Conservation (phyloP, 2,113 vertebrate genomes). For the Brachypodius melanocephalos region DNA sequence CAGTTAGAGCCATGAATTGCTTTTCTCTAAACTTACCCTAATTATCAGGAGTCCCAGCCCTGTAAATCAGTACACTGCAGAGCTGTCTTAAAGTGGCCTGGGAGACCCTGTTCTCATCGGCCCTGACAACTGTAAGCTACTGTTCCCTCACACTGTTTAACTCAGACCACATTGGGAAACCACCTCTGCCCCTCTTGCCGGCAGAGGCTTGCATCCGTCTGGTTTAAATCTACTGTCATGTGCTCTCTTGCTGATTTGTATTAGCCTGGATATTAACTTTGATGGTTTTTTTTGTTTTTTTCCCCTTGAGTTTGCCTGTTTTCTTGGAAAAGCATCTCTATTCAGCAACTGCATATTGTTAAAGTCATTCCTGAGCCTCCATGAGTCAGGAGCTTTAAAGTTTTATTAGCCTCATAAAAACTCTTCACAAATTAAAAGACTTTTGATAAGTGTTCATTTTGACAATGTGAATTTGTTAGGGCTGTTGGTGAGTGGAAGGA, state of each 20-base stretch:
- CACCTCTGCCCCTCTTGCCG: slow-evolving; percentile 21
- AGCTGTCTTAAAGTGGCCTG: slow-evolving; percentile 56
- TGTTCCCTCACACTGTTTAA: slow-evolving; percentile 84
- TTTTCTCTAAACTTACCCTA: slow-evolving; percentile 60
- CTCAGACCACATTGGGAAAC: slow-evolving; percentile 81
- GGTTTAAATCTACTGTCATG: slow-evolving; percentile 82
- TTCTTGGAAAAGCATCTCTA: slow-evolving; percentile 23
- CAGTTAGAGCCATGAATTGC: slow-evolving; percentile 3
- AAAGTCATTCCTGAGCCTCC: slow-evolving; percentile 16
- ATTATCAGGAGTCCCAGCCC: slow-evolving; percentile 54
- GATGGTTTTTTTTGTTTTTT: background rate
- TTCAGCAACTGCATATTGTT: slow-evolving; percentile 33
- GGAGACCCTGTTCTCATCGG: slow-evolving; percentile 75
- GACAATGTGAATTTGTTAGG: slow-evolving; percentile 72
- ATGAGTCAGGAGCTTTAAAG: slow-evolving; percentile 68
- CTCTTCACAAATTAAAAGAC: slow-evolving; percentile 73
- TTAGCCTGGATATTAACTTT: slow-evolving; percentile 59
- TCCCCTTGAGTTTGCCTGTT: background rate
- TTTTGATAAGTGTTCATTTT: slow-evolving; percentile 71
- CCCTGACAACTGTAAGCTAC: slow-evolving; percentile 87
- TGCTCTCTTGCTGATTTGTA: slow-evolving; percentile 75
- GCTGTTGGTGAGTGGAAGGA: slow-evolving; percentile 65
- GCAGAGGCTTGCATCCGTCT: slow-evolving; percentile 75
- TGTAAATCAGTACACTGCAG: slow-evolving; percentile 67
- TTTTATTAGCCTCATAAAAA: slow-evolving; percentile 78